Evolutionary conservation across 2,888 invertebrate genomes (phyloP), one percentile per base, ranked within the genome.

Genomic region (Melieria picta): DNA sequence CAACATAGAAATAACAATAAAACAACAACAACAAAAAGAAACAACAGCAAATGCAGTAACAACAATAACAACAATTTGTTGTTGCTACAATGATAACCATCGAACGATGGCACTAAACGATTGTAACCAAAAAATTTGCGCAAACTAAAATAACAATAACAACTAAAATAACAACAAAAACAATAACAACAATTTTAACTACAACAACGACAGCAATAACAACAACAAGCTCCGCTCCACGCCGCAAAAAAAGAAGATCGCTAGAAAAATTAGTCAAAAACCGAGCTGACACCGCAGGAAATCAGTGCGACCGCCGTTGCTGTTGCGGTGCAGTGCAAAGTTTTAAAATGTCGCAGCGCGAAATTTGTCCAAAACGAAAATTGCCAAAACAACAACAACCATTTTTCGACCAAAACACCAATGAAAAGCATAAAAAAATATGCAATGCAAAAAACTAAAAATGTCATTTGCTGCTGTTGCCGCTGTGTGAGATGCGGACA

Each of bases 261-360:
- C 45, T 65, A 55, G 56, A 65, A 66, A 69, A 72, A 67, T 66
- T 66, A 77, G 55, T 62, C 6, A 10, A 57, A 65, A 61, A 52
- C 57, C 58, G 43, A 67, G 64, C 64, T 56, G 65, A 74, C 76
- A 79, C 78, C 81, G 74, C 79, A 76, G 77, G 76, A 81, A 81
- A 81, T 82, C 81, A 79, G 75, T 65, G 64, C 56, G 30, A 55
- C 61, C 66, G 47, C 56, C 61, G 65, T 67, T 67, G 55, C 47
- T 48, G 16, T 62, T 61, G 62, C 63, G 66, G 66, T 52, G 48
- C 56, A 45, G 46, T 64, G 56, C 76, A 75, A 52, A 56, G 45
- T 52, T 10, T 52, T 45, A 50, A 30, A 67, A 9, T 10, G 50
- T 13, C 67, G 50, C 4, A 42, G 43, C 58, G 45, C 52, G 45